Evolutionary conservation across 2,113 vertebrate genomes (phyloP).

Genomic region (Malurus cyaneus): DNA sequence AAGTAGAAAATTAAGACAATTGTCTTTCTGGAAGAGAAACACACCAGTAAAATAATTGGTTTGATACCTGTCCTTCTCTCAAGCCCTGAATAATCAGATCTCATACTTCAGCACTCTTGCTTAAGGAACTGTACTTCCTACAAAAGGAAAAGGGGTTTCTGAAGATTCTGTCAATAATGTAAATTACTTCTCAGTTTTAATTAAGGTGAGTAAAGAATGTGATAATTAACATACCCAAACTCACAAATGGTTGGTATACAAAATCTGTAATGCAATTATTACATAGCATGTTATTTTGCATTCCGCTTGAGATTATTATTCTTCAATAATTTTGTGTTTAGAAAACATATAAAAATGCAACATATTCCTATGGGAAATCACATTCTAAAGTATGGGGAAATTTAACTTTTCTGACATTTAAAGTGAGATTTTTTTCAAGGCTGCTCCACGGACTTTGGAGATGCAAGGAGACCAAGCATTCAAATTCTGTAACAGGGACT

Average conservation of each 20-base stretch:
- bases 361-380: neutral
- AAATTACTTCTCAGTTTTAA: conserved; percentile 5
- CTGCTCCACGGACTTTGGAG: neutral
- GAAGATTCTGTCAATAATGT: neutral
- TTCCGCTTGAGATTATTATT: neutral
- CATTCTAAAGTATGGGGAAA: neutral
- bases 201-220: conserved; percentile 10
- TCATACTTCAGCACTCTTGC: neutral
- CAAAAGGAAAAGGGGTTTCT: neutral
- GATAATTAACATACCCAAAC: neutral
- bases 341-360: neutral
- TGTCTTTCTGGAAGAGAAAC: neutral
- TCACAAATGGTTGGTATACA: neutral
- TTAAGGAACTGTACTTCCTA: neutral
- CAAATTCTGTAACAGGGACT: neutral
- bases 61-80: neutral
- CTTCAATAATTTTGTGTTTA: neutral
- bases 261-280: neutral
- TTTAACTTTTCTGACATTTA: neutral
- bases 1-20: too few species aligned
- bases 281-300: neutral
- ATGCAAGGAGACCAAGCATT: neutral
- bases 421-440: neutral
- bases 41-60: neutral
- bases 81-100: neutral